Conservation (phyloP, 2,113 vertebrate genomes). For the Austrofundulus limnaeus region DNA sequence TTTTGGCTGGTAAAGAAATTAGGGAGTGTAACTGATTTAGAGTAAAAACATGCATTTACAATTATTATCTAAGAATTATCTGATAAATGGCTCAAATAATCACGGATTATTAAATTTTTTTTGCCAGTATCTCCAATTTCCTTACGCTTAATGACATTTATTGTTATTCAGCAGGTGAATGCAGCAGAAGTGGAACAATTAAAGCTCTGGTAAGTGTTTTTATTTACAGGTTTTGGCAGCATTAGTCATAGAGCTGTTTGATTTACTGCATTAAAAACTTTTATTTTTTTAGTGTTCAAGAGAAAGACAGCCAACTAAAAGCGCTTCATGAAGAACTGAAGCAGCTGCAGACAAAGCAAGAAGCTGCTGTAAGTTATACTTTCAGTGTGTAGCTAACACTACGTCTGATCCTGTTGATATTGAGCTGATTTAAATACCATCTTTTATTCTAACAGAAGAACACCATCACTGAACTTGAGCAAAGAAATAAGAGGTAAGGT, state of each 20-base stretch:
- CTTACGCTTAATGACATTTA: neutral
- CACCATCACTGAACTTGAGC: slow-evolving; percentile 51
- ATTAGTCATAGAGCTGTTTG: neutral
- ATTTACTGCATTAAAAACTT: neutral
- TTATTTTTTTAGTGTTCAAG: slow-evolving; percentile 58
- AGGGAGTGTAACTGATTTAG: too few relatives aligned
- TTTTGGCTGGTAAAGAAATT: too few relatives aligned
- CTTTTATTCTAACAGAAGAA: slow-evolving; percentile 45
- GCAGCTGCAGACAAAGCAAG: slow-evolving; percentile 58
- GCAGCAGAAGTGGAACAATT: slow-evolving; percentile 79
- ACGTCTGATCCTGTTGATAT: neutral
- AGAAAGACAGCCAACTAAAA: slow-evolving; percentile 60
- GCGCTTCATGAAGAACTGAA: slow-evolving; percentile 65
- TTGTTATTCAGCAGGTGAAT: slow-evolving; percentile 40
- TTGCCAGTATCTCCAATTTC: too few relatives aligned
- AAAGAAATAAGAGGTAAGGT: slow-evolving; percentile 58
- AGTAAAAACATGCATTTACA: too few relatives aligned
- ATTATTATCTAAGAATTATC: too few relatives aligned
- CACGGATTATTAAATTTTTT: too few relatives aligned
- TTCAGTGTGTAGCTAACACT: neutral
- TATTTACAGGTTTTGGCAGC: neutral
- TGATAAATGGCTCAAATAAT: too few relatives aligned
- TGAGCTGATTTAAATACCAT: neutral
- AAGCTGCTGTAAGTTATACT: slow-evolving; percentile 54
- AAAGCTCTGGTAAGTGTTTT: slow-evolving; percentile 77